Conservation (phyloP, 2,113 vertebrate species). For the Oxyura jamaicensis region DNA sequence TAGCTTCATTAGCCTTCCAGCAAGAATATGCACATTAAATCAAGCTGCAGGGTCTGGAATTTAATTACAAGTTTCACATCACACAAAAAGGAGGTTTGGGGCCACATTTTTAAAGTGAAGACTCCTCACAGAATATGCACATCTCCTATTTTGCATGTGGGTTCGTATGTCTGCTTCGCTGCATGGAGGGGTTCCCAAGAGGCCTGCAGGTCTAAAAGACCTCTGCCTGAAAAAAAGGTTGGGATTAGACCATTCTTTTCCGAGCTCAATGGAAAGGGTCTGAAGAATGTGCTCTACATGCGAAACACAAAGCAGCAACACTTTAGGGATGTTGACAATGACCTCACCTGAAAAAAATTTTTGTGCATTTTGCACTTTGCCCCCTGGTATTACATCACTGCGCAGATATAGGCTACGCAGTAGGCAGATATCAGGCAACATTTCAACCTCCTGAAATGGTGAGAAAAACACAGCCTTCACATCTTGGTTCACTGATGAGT, state of each 20-base stretch:
- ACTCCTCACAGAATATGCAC: not conserved
- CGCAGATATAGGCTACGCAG: not conserved
- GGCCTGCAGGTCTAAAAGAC: not conserved
- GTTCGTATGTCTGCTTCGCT: not conserved
- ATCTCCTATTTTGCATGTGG: not conserved
- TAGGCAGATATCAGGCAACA: not conserved
- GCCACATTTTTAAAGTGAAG: slow-evolving; percentile 52
- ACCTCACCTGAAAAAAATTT: not conserved
- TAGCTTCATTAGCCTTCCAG: slow-evolving; percentile 38
- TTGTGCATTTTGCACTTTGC: not conserved
- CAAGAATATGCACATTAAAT: slow-evolving; percentile 40
- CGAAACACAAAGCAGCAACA: not conserved
- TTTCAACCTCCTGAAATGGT: slow-evolving; percentile 5
- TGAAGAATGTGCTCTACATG: not conserved
- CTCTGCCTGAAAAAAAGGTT: not conserved
- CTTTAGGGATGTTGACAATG: not conserved
- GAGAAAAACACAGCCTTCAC: slow-evolving; percentile 40
- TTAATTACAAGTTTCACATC: slow-evolving; percentile 18
- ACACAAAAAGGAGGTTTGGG: slow-evolving; percentile 55
- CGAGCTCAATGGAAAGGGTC: not conserved
- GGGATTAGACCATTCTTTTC: not conserved
- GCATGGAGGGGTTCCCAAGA: not conserved
- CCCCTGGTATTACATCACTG: not conserved
- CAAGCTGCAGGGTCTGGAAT: slow-evolving; percentile 56
- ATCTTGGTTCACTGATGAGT: slow-evolving; percentile 39